Conservation (phyloP, 2,797 vertebrate genomes). For the Spatula versicolor region DNA sequence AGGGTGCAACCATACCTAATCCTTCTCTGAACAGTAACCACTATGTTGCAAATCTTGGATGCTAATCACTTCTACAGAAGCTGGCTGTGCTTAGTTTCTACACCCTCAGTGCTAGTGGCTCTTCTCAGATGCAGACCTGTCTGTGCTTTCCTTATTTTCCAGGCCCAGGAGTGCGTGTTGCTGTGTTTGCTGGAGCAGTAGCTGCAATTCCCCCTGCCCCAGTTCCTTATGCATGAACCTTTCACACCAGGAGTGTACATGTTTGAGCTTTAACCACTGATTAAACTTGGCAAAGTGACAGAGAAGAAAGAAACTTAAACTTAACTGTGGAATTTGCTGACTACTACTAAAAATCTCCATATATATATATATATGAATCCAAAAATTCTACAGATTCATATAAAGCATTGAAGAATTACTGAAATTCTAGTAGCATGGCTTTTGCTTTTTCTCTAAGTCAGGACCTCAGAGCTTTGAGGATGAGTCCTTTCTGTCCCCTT, state of each 20-base stretch:
- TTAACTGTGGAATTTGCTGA: not conserved
- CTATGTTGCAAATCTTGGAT: not conserved
- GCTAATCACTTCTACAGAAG: not conserved
- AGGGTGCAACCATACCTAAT: not conserved
- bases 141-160: not conserved
- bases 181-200: not conserved
- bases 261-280: not conserved
- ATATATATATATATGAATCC: not conserved
- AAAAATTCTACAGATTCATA: not conserved
- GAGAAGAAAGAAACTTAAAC: not conserved
- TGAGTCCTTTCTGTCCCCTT: not conserved
- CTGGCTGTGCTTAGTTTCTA: not conserved
- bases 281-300: not conserved
- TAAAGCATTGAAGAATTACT: not conserved
- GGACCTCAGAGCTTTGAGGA: not conserved
- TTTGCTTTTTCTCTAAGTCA: not conserved
- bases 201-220: not conserved
- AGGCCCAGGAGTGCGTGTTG: not conserved
- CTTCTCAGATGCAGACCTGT: not conserved
- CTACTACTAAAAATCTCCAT: not conserved
- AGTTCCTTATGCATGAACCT: not conserved
- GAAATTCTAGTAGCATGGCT: not conserved
- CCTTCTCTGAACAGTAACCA: not conserved
- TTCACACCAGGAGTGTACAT: not conserved
- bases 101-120: not conserved